A percentile compares a stretch with the other conserved stretches of the same genome.
Conservation (phyloP, 1,140 invertebrate species). For the Steinernema feltiae region DNA sequence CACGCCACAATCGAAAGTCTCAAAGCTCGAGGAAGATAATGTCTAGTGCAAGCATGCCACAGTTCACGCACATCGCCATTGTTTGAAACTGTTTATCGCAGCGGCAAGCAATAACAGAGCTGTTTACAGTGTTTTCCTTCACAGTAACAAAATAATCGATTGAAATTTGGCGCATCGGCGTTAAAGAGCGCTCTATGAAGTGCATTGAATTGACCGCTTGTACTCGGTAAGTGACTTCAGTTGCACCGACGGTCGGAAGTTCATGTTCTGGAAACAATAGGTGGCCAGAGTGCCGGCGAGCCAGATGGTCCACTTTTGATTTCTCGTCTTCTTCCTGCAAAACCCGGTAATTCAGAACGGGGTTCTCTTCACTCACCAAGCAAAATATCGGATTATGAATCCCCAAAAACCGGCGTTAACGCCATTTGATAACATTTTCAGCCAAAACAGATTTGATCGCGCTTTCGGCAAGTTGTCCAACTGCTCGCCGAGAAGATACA, state of each 20-base stretch:
- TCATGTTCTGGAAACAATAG: slow-evolving; percentile 38
- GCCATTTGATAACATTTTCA: slow-evolving; percentile 33
- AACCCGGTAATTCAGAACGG: background rate
- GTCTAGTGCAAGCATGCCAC: too few relatives aligned
- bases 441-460: slow-evolving; percentile 33
- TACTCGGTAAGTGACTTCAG: slow-evolving; percentile 53
- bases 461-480: slow-evolving; percentile 44
- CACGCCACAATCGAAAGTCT: too few relatives aligned
- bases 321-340: slow-evolving; percentile 39
- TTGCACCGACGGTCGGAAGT: slow-evolving; percentile 37
- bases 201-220: slow-evolving; percentile 31
- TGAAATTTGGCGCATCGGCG: background rate
- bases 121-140: too few relatives aligned
- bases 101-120: too few relatives aligned
- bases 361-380: slow-evolving; percentile 41
- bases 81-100: too few relatives aligned
- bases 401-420: slow-evolving; percentile 39
- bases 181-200: too few relatives aligned
- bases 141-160: too few relatives aligned
- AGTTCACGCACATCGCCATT: too few relatives aligned
- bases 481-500: slow-evolving; percentile 50
- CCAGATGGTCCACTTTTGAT: slow-evolving; percentile 50
- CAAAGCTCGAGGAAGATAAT: too few relatives aligned
- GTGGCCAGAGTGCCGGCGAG: slow-evolving; percentile 37
- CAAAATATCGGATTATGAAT: slow-evolving; percentile 34